Conservation (phyloP, 2,113 vertebrate species). For the Porphyrio hochstetteri region DNA sequence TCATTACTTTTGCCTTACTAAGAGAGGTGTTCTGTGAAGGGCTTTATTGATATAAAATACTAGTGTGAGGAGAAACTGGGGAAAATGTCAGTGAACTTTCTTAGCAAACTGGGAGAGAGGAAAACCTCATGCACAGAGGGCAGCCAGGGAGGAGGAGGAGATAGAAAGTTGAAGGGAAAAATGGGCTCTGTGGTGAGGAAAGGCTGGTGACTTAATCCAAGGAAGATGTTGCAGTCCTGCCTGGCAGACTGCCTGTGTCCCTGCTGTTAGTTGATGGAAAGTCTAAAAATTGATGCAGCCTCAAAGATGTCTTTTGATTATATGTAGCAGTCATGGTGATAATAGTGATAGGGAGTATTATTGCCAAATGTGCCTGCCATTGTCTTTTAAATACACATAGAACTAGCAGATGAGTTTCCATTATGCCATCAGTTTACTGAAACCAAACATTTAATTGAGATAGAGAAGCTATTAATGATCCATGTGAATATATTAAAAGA, state of each 20-base stretch:
- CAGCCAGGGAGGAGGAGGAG: background rate
- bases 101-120: background rate
- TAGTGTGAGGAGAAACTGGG: background rate
- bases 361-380: background rate
- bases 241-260: background rate
- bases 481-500: background rate
- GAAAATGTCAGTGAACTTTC: background rate
- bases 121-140: background rate
- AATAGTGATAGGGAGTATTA: background rate
- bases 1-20: background rate
- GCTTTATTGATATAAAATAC: background rate
- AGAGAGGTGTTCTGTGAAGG: background rate
- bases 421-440: background rate
- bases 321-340: background rate
- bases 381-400: background rate
- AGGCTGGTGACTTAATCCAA: background rate
- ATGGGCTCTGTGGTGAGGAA: background rate
- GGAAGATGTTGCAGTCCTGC: background rate
- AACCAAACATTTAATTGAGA: background rate
- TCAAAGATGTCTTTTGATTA: background rate
- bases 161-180: background rate
- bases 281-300: background rate
- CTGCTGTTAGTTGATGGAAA: rapidly evolving
- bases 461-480: background rate
- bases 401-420: background rate